Evolutionary conservation across 1,140 invertebrate genomes (phyloP).

Genomic region (Hylaeus anthracinus): DNA sequence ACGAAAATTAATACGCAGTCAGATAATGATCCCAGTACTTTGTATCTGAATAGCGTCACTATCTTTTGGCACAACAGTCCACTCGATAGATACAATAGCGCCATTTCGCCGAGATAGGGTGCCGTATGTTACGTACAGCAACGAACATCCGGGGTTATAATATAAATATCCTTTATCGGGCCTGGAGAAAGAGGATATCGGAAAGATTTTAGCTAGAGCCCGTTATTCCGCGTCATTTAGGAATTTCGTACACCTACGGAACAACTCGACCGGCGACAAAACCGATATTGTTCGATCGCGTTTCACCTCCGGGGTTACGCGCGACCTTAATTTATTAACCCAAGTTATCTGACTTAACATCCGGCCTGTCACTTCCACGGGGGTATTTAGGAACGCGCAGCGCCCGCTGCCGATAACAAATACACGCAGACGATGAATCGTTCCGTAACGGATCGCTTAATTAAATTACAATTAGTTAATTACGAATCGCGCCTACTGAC

Average conservation of each 20-base stretch:
- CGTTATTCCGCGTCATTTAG: slow-evolving; percentile 31
- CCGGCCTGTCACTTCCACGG: slow-evolving; percentile 1
- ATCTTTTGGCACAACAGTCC: neutral
- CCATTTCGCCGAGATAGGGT: slow-evolving; percentile 5
- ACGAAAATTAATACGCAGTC: neutral
- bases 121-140: neutral
- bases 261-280: neutral
- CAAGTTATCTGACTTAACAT: slow-evolving; percentile 13
- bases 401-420: slow-evolving; percentile 11
- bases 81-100: slow-evolving; percentile 18
- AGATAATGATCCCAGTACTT: neutral
- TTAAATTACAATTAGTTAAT: slow-evolving; percentile 40
- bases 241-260: neutral
- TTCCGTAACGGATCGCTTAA: slow-evolving; percentile 14
- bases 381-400: neutral
- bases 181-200: slow-evolving; percentile 1
- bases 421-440: neutral
- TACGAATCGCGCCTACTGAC: neutral
- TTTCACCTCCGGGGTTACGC: slow-evolving; percentile 1
- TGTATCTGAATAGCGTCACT: neutral
- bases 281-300: neutral
- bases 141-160: slow-evolving; percentile 9
- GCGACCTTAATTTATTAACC: slow-evolving; percentile 2
- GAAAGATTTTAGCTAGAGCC: slow-evolving; percentile 15
- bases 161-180: slow-evolving; percentile 32